These are phyloP conservation scores for Tanypteryx hageni DNA, from an alignment of 2,888 invertebrate species.

Conservation along the genomic window DNA sequence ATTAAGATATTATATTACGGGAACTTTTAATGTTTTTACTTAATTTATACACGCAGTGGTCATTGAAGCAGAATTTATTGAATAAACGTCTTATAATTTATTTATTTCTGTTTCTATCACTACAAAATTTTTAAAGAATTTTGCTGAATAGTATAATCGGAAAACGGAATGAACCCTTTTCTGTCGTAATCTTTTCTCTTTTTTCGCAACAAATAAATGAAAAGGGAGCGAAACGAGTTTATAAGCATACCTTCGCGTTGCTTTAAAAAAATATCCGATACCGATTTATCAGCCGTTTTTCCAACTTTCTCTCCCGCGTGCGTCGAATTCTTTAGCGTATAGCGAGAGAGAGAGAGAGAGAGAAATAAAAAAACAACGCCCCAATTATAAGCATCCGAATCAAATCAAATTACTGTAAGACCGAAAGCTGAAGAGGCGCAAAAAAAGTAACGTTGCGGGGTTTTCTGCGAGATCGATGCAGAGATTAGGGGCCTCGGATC, in stretches of 20 bases:
- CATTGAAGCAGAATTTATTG: too few species aligned
- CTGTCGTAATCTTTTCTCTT: not conserved
- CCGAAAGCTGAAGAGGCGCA: not conserved
- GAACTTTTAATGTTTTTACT: too few species aligned
- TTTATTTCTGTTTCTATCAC: too few species aligned
- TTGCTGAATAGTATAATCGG: too few species aligned
- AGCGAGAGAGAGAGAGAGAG: not conserved
- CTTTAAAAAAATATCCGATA: not conserved
- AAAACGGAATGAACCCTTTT: not conserved
- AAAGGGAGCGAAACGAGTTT: not conserved
- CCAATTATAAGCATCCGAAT: slow-evolving; percentile 11
- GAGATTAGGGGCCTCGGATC: slow-evolving; percentile 14
- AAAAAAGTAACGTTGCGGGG: not conserved
- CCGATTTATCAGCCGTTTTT: not conserved
- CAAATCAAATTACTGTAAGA: slow-evolving; percentile 7
- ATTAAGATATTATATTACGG: too few species aligned
- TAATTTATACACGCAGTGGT: too few species aligned
- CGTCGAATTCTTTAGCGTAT: not conserved
- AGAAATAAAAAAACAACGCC: not conserved
- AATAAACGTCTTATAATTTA: too few species aligned
- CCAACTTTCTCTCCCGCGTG: not conserved
- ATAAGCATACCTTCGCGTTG: not conserved
- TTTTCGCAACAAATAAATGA: not conserved
- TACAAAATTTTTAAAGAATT: too few species aligned
- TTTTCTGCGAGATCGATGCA: not conserved